phyloP scores from a whole-genome alignment of 2,113 vertebrate genomes.

The Trogon melanurus region DNA sequence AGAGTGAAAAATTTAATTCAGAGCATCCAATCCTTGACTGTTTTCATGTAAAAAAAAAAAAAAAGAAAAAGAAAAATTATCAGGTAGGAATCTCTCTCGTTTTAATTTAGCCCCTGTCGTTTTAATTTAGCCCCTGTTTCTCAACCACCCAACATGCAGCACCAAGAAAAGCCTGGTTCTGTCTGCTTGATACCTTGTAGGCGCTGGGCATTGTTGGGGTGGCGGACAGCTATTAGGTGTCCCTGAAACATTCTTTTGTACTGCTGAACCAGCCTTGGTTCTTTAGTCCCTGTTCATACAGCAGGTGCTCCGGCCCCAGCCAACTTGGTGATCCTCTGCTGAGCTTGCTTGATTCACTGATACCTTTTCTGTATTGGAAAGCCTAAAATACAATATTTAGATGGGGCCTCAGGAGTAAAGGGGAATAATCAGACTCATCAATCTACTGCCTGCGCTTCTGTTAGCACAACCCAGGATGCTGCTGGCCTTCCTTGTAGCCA shows the following conservation, averaged over 20 bases:
- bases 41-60: background rate
- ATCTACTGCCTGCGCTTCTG: background rate
- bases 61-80: background rate
- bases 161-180: background rate
- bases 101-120: background rate
- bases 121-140: background rate
- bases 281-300: background rate
- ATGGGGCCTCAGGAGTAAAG: background rate
- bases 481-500: background rate
- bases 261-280: background rate
- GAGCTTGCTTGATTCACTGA: background rate
- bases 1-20: background rate
- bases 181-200: background rate
- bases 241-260: background rate
- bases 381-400: background rate
- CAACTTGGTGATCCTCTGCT: background rate
- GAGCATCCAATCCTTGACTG: background rate
- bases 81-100: background rate
- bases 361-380: background rate
- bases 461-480: background rate
- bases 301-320: background rate
- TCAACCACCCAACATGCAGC: background rate
- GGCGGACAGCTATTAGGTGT: background rate
- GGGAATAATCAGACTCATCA: background rate
- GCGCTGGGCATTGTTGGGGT: background rate